Base-by-base conservation (phyloP, 2,888 invertebrate species). In the Dynastes tityus region DNA sequence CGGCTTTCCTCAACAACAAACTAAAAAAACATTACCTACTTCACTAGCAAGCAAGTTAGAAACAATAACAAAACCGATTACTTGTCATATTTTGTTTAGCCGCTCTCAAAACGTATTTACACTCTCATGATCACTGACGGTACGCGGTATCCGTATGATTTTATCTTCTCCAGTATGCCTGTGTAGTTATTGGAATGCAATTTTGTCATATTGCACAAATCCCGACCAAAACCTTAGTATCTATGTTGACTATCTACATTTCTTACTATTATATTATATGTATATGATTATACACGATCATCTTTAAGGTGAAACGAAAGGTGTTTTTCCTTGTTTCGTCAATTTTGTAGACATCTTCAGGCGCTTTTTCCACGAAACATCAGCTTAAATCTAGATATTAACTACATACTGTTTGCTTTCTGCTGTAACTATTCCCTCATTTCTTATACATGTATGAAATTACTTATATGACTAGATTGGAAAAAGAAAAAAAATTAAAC, bases 271-370 rank as follows among this genome's bases (percentile, higher is more conserved):
- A 37, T 37, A 55, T 71, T 55, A 58, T 74, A 74, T 29, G 51
- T 68, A 74, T 55, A 71, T 58, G 32, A 71, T 58, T 71, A 55
- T 71, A 74, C 61, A 61, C 45, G 53, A 22, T 61, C 73, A 61
- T 74, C 63, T 61, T 61, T 37, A 61, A 49, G 29, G 40, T 74
- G 58, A 74, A 74, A 74, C 58, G 32, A 55, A 45, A 74, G 61
- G 61, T 37, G 45, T 45, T 58, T 71, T 74, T 37, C 58, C 63
- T 61, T 74, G 73, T 74, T 74, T 74, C 73, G 22, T 74, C 45
- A 61, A 61, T 74, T 74, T 74, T 74, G 63, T 70, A 70, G 61
- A 77, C 77, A 77, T 77, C 70, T 77, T 77, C 77, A 77, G 77
- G 77, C 77, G 77, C 77, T 51, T 70, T 70, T 70, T 70, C 55